Percentiles rank a stretch among this genome's conserved stretches.
Conservation (phyloP, 2,888 invertebrate species). For the Myopa tessellatipennis region DNA sequence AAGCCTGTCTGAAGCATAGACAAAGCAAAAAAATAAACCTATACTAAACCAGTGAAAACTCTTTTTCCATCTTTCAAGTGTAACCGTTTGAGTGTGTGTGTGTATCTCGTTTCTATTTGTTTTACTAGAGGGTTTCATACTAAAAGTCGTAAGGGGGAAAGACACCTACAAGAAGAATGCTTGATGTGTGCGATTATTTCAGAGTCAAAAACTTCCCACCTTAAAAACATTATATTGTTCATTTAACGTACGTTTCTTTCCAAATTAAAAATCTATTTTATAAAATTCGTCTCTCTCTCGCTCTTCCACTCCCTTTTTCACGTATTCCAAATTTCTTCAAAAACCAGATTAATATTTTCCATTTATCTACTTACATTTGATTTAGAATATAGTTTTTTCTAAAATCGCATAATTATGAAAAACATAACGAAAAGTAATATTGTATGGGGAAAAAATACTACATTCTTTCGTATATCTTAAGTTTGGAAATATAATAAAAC, state of each 20-base stretch:
- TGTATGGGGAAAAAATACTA: background rate
- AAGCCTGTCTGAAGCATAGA: conserved; percentile 21
- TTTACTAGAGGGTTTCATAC: no score
- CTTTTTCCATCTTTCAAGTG: background rate
- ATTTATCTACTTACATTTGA: background rate
- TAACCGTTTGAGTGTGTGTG: conserved; percentile 7
- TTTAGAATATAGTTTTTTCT: background rate
- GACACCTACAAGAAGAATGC: conserved; percentile 13
- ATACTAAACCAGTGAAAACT: conserved; percentile 14
- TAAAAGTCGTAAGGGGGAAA: background rate
- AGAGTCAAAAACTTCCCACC: background rate
- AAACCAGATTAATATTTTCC: background rate
- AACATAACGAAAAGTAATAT: background rate
- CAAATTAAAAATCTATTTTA: no score
- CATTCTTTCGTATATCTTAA: background rate
- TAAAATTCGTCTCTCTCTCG: no score
- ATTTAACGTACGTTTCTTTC: background rate
- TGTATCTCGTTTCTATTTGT: background rate
- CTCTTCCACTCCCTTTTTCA: no score
- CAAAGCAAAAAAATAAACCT: conserved; percentile 10
- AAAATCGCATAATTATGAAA: background rate
- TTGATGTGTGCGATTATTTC: background rate
- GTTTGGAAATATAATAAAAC: background rate
- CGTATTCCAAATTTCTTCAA: background rate
- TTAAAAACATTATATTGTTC: background rate